Base-by-base conservation (phyloP, 2,113 vertebrate species). In the Pipa parva region DNA sequence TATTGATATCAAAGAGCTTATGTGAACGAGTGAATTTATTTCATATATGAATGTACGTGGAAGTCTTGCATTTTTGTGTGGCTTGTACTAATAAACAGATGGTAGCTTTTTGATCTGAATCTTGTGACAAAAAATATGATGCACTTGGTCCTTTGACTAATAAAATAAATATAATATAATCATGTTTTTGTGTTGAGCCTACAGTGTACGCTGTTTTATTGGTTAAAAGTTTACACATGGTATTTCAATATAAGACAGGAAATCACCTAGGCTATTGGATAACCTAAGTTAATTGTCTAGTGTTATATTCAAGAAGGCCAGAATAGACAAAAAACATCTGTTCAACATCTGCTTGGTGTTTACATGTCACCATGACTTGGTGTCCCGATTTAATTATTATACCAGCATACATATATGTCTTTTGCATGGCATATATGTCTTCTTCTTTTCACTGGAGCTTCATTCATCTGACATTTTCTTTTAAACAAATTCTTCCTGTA, bases 291-390 rank as follows among this genome's bases (percentile, higher is more conserved):
- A 54, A 68, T 69, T 17, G 25, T 69, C 57, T 54, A 60, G 57
- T 61, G 25, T 61, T 70, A 25, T 54, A 54, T 54, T 59, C 24
- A 61, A 52, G 26, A 37, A 31, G 57, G 66, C 50, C 57, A 61
- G 48, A 36, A 61, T 61, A 70, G 66, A 70, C 46, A 59, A 45
- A 36, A 25, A 61, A 70, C 66, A 70, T 70, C 46, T 70, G 66
- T 70, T 54, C 58, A 42, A 52, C 66, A 70, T 70, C 66, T 70
- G 66, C 66, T 52, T 39, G 33, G n/a, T 70, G 58, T 61, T 70
- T 70, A 61, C 66, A 70, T 61, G 58, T 61, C 66, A 29, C 58
- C 48, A 54, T 54, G 58, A 45, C 58, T 59, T 20, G n/a, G 13
- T 70, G 48, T 33, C 33, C 27, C 60, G 18, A 70, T 61, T 70